Percentiles rank a stretch among this genome's conserved stretches.
Conservation (phyloP, 2,797 vertebrate genomes). For the Pangasius macronema region DNA sequence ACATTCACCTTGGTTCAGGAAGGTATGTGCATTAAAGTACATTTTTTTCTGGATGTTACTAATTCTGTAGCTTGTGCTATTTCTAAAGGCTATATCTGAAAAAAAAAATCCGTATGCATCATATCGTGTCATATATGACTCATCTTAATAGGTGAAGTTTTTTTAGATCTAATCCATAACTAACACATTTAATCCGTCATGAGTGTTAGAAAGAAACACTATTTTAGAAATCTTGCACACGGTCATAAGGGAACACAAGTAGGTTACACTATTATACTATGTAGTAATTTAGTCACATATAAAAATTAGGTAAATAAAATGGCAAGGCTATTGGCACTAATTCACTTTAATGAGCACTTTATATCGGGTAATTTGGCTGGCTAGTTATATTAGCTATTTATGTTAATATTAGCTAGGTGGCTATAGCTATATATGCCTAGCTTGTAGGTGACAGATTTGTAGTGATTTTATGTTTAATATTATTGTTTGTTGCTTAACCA, state of each 20-base stretch:
- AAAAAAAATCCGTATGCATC: too few species aligned
- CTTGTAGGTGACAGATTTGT: background rate
- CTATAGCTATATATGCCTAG: background rate
- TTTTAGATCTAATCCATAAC: background rate
- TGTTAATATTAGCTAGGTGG: background rate
- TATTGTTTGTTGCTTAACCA: background rate
- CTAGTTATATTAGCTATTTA: background rate
- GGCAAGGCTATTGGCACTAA: background rate
- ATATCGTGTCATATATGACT: background rate
- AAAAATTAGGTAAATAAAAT: background rate
- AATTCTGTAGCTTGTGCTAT: background rate
- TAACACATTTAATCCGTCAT: background rate
- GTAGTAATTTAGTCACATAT: background rate
- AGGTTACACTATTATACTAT: background rate
- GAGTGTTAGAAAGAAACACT: background rate
- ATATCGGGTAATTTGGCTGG: background rate
- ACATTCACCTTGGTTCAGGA: constrained; percentile 29
- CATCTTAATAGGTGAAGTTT: background rate
- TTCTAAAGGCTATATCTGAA: background rate
- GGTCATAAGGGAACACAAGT: background rate
- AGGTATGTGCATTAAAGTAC: constrained; percentile 1
- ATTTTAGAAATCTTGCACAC: background rate
- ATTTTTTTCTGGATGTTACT: constrained; percentile 2
- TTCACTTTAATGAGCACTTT: background rate
- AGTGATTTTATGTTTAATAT: background rate